Evolutionary conservation across 2,888 invertebrate genomes (phyloP), one percentile per base, ranked within the genome.

Genomic region (Hypolimnas misippus): DNA sequence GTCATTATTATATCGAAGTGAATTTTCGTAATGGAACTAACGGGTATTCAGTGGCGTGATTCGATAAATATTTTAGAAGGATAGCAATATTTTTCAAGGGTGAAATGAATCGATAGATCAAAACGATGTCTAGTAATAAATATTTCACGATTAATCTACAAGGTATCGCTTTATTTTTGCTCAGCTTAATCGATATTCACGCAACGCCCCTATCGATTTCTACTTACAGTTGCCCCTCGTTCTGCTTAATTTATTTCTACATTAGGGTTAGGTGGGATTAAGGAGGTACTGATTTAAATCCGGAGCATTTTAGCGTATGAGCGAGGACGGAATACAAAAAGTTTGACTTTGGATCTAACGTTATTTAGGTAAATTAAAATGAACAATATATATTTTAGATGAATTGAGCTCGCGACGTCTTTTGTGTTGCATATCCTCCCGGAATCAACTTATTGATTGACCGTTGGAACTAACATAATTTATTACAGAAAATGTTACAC

Each of bases 111-210:
- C 49, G 12, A 49, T 49, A 29, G 8, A 29, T 14, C 25, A n/a
- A 1, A 46, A 29, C 7, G 14, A 29, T 14, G 4, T 29, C 25
- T 21, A 6, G 25, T 29, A 5, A 12, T 49, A 29, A 7, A 29
- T 29, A 29, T 49, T 49, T 49, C 14, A 49, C 29, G 14, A n/a
- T n/a, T 25, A 14, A 14, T 14, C 14, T 49, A 49, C 7, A 49
- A 44, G 25, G 25, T 14, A 2, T n/a, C 21, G 14, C n/a, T 12
- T 25, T 14, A 49, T 29, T 49, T 42, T 25, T 14, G 14, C 14
- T 49, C 49, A 25, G 21, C 5, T n/a, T 29, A 42, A 42, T 42
- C 42, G 16, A 42, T 42, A 42, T 42, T 42, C 42, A 42, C 7
- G 5, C 16, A 14, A 25, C 5, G 25, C 25, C 12, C 14, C 29